Evolutionary conservation across 2,113 vertebrate genomes (phyloP), one percentile per base, ranked within the genome.

Genomic region (Gambusia holbrooki): DNA sequence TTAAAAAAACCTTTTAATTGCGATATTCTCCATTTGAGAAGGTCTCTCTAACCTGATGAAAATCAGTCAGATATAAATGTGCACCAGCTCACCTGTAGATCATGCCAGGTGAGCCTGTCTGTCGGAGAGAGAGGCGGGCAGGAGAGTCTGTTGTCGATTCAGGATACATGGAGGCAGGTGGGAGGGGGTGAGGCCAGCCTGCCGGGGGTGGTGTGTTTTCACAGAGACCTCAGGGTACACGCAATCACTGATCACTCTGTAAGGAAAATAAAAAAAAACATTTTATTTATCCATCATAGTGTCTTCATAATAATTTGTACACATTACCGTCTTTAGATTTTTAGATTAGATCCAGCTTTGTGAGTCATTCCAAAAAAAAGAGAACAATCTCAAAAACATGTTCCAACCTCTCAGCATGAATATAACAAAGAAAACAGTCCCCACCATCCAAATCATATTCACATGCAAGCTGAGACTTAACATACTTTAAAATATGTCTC

Each of bases 91-190:
- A 99, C 98, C 97, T 99, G 96, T 99, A 99, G 93, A 98, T 97
- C 97, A 99, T 99, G 79, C 98, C 97, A 3, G 98, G 98, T 58
- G 98, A 99, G 94, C 97, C 98, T 0, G 96, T 96, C 94, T 97
- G 98, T 86, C 98, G 93, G 87, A 97, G 95, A 12, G 98, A 99
- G 90, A 98, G 97, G 93, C 98, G 96, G 84, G 98, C 98, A 0
- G 98, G 98, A 73, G 98, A 99, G 94, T 98, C 98, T 51, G 98
- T 97, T 88, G 97, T 99, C 30, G 98, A 99, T 97, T 99, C 98
- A 14, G 98, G 98, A 96, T 99, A 99, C 98, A 99, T 99, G 95
- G 95, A 94, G 97, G 93, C 84, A 89, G 94, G 88, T 87, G 84
- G 87, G 84, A 82, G 74, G 82, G 91, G 87, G 77, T 68, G 76